phyloP scores from a whole-genome alignment of 1,140 invertebrate genomes.

The Ceratosolen fusciceps region DNA sequence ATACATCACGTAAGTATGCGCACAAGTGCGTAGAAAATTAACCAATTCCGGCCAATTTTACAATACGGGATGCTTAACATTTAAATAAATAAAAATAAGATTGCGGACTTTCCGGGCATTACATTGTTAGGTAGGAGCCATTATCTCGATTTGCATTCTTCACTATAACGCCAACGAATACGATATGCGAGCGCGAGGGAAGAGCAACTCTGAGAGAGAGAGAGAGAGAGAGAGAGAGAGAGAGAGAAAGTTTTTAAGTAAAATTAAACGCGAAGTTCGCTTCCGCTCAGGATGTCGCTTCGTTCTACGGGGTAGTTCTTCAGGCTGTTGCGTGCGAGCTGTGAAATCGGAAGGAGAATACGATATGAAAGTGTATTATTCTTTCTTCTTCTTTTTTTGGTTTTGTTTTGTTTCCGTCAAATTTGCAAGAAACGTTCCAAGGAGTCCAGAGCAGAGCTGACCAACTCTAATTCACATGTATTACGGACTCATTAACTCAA shows the following conservation, averaged over 20 bases:
- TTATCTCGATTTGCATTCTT: constrained; percentile 34
- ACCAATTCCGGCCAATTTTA: constrained; percentile 26
- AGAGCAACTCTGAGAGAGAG: too few relatives aligned
- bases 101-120: constrained; percentile 33
- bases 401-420: background rate
- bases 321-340: background rate
- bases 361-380: background rate
- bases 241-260: constrained; percentile 31
- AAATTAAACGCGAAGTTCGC: constrained; percentile 29
- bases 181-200: background rate
- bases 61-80: background rate
- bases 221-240: constrained; percentile 1
- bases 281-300: constrained; percentile 39
- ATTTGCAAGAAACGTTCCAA: background rate
- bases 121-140: constrained; percentile 16
- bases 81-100: constrained; percentile 14
- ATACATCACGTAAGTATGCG: background rate
- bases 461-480: background rate
- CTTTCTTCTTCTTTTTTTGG: too few relatives aligned
- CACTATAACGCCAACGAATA: background rate
- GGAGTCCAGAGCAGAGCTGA: background rate
- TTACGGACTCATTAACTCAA: too few relatives aligned
- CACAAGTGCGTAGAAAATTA: background rate
- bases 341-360: background rate
- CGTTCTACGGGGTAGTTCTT: background rate